phyloP scores from a whole-genome alignment of 1,140 invertebrate genomes.

The Zaprionus tsacasi region DNA sequence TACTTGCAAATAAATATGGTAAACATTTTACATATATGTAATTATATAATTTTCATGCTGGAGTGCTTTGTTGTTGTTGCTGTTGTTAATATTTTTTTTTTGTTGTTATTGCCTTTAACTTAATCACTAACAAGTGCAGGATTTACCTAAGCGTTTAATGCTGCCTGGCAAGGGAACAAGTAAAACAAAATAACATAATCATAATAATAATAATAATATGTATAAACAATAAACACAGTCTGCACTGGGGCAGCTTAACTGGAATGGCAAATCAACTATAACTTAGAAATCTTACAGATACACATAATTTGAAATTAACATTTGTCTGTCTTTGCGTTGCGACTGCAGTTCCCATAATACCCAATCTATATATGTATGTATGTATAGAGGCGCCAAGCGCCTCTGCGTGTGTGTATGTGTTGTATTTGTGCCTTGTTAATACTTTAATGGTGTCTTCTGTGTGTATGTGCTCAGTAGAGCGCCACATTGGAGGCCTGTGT shows the following conservation, averaged over 20 bases:
- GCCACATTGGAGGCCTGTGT: slow-evolving; percentile 79
- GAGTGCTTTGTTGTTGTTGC: slow-evolving; percentile 11
- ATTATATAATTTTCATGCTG: slow-evolving; percentile 26
- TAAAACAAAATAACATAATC: slow-evolving; percentile 60
- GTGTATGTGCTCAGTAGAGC: slow-evolving; percentile 62
- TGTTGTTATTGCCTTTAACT: slow-evolving; percentile 44
- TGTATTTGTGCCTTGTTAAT: slow-evolving; percentile 75
- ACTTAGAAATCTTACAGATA: slow-evolving; percentile 29
- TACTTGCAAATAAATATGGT: slow-evolving; percentile 32
- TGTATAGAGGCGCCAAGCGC: slow-evolving; percentile 63
- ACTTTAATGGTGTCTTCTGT: slow-evolving; percentile 67
- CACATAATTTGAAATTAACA: slow-evolving; percentile 53
- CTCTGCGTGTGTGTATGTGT: slow-evolving; percentile 36
- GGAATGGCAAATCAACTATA: slow-evolving; percentile 63
- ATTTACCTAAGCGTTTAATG: slow-evolving; percentile 81
- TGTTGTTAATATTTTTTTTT: background rate
- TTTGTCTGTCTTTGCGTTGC: slow-evolving; percentile 58
- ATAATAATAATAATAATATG: slow-evolving; percentile 9
- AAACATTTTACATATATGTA: slow-evolving; percentile 39
- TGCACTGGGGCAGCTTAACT: slow-evolving; percentile 35
- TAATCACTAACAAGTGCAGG: slow-evolving; percentile 74
- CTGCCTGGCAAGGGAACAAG: slow-evolving; percentile 57
- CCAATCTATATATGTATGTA: slow-evolving; percentile 59
- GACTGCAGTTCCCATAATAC: slow-evolving; percentile 78
- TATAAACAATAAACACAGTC: slow-evolving; percentile 50